Evolutionary conservation across 2,888 invertebrate species (phyloP).

Genomic region (Campopleginae sp.): DNA sequence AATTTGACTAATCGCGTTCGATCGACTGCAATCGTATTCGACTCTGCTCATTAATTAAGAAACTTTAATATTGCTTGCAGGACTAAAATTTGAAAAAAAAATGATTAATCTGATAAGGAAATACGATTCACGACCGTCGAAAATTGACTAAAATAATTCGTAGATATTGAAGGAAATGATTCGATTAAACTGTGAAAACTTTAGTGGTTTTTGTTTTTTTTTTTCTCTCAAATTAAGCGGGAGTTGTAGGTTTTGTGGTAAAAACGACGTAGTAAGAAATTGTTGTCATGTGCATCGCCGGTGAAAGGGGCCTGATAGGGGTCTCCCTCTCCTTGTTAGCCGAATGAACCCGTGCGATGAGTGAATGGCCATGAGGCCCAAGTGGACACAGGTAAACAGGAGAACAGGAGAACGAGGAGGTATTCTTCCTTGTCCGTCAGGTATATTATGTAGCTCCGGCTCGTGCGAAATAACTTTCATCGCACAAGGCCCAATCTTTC

Average conservation of each 20-base stretch:
- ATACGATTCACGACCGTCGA: background rate
- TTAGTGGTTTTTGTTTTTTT: background rate
- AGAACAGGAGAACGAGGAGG: conserved; percentile 74
- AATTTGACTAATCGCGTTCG: background rate
- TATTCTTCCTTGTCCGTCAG: conserved; percentile 64
- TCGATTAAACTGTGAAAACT: background rate
- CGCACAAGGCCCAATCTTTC: conserved; percentile 10
- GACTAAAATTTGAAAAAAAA: background rate
- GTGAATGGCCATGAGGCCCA: conserved; percentile 78
- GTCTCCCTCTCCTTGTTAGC: conserved; percentile 17
- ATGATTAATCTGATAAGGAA: background rate
- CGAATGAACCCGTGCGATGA: conserved; percentile 54
- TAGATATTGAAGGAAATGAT: background rate
- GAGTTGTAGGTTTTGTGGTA: conserved; percentile 15
- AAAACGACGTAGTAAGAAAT: conserved; percentile 1
- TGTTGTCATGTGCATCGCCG: conserved; percentile 12
- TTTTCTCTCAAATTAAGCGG: background rate
- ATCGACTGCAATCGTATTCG: background rate
- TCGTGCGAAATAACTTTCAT: background rate
- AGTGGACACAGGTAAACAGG: conserved; percentile 76
- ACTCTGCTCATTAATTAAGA: background rate
- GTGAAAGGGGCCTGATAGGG: conserved; percentile 53
- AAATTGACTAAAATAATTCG: background rate
- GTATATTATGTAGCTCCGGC: conserved; percentile 16
- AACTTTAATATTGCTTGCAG: background rate